Conservation (phyloP, 2,113 vertebrate genomes). For the Dasyornis broadbenti region DNA sequence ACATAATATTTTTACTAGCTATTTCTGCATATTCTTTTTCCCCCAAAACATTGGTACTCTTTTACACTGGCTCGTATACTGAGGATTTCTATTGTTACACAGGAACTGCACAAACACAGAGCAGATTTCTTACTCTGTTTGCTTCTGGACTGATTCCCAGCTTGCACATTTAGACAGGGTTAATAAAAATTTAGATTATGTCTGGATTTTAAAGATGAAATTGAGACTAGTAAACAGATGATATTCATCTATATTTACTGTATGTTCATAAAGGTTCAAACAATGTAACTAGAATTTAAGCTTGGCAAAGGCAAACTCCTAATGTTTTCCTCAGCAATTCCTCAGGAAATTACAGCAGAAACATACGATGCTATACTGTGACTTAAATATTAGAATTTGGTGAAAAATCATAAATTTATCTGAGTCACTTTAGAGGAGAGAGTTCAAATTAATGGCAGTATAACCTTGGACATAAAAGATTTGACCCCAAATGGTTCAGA, state of each 20-base stretch:
- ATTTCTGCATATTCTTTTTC: not conserved
- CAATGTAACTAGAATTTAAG: constrained; percentile 40
- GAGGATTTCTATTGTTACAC: constrained; percentile 32
- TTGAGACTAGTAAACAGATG: constrained; percentile 70
- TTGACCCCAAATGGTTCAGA: not conserved
- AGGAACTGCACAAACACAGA: constrained; percentile 53
- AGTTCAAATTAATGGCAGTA: not conserved
- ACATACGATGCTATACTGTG: not conserved
- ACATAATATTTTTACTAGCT: not conserved
- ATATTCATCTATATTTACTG: constrained; percentile 58
- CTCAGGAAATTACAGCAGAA: constrained; percentile 55
- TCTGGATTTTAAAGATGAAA: constrained; percentile 66
- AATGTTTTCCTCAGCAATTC: constrained; percentile 14
- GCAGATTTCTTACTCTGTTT: constrained; percentile 40
- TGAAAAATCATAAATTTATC: constrained; percentile 20
- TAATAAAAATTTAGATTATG: constrained; percentile 68
- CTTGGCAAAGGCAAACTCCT: constrained; percentile 14
- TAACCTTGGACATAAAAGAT: not conserved
- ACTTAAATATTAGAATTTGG: constrained; percentile 12
- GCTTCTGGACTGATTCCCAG: constrained; percentile 59
- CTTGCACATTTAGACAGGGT: constrained; percentile 56
- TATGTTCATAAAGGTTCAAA: constrained; percentile 55
- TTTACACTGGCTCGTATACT: not conserved
- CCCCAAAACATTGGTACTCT: not conserved
- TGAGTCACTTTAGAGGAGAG: not conserved